Evolutionary conservation across 2,797 vertebrate species (phyloP), one percentile per base, ranked within the genome.

Genomic region (Cyclopterus lumpus): DNA sequence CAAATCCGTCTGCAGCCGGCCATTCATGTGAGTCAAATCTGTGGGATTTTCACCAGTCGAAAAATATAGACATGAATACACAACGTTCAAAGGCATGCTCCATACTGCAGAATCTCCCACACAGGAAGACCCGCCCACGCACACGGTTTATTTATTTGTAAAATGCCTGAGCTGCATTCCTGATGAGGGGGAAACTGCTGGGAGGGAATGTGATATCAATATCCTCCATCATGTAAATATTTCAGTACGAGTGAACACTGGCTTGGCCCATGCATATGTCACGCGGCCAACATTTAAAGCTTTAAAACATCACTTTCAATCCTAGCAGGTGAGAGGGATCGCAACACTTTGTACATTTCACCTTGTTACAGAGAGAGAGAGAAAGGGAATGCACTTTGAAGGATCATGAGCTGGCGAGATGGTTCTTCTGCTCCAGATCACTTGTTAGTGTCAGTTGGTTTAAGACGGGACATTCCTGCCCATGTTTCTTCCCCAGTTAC

Each of bases 351-450:
- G 85, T 89, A 88, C 38, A 90, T 89, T 72, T 82, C 48, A 71
- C 72, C 79, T 82, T 67, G 80, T 88, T 85, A 86, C 60, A 72
- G 53, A 87, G 53, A 34, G 36, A 6, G 36, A 38, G 36, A 9
- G 8, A 26, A 64, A 85, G 67, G 77, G 84, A 89, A 92, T 93
- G 91, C 93, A 86, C 80, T 88, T 61, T 88, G 88, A 91, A 92
- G 84, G 88, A 93, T 92, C 92, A 92, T 91, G 83, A 91, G 82
- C 82, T 64, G 61, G 77, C 85, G 82, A 71, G 80, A 89, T 85
- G 85, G 36, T 77, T 76, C 84, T 90, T 80, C 78, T 71, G 48
- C 76, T 74, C 67, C 75, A 87, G 84, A 90, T 81, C 80, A 89
- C 92, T 87, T 86, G 77, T 86, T 82, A 81, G 75, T 88, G 85